Percentiles rank a stretch among this genome's conserved stretches.
These are phyloP conservation scores for Gymnothorax reevesii DNA, from an alignment of 2,797 vertebrate species.

Conservation along the genomic window DNA sequence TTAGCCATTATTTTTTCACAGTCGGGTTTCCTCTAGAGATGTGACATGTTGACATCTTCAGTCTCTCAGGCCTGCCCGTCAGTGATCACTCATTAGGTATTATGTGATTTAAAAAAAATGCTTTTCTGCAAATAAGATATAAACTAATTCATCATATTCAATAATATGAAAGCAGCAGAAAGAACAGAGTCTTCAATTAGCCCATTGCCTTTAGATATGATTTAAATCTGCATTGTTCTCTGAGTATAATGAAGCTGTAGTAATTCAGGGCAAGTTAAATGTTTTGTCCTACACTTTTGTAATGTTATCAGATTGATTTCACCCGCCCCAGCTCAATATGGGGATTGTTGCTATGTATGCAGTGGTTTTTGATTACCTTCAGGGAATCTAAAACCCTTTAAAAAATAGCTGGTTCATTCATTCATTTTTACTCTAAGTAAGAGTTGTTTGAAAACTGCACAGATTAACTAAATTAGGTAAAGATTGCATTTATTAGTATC, in stretches of 20 bases:
- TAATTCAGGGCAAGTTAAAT: not conserved
- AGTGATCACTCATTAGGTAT: conserved; percentile 57
- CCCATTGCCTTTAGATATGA: not conserved
- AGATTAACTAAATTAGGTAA: not conserved
- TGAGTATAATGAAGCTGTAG: not conserved
- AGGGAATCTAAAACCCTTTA: not conserved
- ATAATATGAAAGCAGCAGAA: not conserved
- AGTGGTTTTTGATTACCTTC: not conserved
- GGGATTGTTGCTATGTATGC: not conserved
- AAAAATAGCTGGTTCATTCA: not conserved
- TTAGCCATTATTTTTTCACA: conserved; percentile 18
- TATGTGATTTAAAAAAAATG: conserved; percentile 5
- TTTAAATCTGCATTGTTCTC: conserved; percentile 9
- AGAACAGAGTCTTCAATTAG: conserved; percentile 10
- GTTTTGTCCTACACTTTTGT: not conserved
- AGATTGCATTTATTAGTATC: not conserved
- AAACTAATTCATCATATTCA: not conserved
- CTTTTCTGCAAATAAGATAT: not conserved
- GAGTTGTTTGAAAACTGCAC: not conserved
- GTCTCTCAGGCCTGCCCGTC: not conserved
- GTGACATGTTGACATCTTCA: not conserved
- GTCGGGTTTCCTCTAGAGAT: conserved; percentile 1
- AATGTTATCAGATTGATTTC: not conserved
- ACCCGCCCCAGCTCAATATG: not conserved
- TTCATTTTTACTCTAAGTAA: not conserved